phyloP scores from a whole-genome alignment of 2,113 vertebrate species.

The Calyptommatus sinebrachiatus region DNA sequence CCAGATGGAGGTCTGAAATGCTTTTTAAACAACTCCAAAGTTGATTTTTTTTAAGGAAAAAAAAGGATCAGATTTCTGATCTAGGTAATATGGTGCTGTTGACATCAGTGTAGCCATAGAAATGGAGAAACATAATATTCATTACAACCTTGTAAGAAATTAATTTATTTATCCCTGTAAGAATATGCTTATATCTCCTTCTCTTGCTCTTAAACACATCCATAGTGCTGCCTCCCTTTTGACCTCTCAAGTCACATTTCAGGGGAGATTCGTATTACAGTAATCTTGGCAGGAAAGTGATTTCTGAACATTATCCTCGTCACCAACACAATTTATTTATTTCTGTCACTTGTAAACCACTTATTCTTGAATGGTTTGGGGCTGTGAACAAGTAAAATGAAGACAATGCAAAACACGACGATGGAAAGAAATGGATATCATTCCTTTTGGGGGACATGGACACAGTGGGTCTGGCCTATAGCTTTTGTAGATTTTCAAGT shows the following conservation, averaged over 20 bases:
- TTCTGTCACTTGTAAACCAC: too few species aligned
- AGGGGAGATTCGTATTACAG: neutral
- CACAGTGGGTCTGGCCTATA: too few species aligned
- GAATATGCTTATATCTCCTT: neutral
- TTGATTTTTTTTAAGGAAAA: neutral
- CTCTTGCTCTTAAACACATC: neutral
- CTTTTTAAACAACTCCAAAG: neutral
- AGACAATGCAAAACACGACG: too few species aligned
- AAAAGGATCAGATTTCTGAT: neutral
- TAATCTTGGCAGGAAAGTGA: neutral
- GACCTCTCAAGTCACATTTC: neutral
- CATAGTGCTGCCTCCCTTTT: neutral
- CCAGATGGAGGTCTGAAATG: neutral
- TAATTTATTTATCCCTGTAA: neutral
- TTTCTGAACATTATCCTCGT: neutral
- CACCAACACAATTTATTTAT: too few species aligned
- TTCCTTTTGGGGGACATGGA: too few species aligned
- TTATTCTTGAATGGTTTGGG: too few species aligned
- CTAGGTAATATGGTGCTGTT: neutral
- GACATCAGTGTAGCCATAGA: too few species aligned
- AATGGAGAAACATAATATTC: neutral
- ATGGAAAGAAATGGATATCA: too few species aligned
- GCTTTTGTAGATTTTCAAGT: too few species aligned
- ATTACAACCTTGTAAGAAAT: neutral
- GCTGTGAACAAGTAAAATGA: too few species aligned